phyloP scores from a whole-genome alignment of 2,113 vertebrate species.

The Paedocypris sp. region DNA sequence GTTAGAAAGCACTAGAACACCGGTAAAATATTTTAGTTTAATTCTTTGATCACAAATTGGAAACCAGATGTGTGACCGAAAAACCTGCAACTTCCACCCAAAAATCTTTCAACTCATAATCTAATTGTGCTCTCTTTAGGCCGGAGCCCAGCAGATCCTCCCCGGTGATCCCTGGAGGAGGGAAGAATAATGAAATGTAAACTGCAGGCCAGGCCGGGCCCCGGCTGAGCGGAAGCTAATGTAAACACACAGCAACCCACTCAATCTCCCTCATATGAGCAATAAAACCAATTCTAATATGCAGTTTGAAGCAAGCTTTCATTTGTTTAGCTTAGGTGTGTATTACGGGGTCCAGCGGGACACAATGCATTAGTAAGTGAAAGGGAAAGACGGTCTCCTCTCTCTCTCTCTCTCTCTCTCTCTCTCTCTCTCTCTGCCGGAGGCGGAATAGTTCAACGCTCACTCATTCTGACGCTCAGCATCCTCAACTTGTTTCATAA shows the following conservation, averaged over 20 bases:
- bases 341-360: slow-evolving; percentile 43
- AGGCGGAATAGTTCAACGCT: slow-evolving; percentile 41
- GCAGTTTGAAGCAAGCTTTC: slow-evolving; percentile 23
- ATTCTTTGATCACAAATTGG: too few species aligned
- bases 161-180: slow-evolving; percentile 42
- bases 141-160: slow-evolving; percentile 25
- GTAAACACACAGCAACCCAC: slow-evolving; percentile 40
- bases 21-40: too few species aligned
- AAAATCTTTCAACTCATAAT: slow-evolving; percentile 55
- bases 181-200: slow-evolving; percentile 58
- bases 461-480: slow-evolving; percentile 31
- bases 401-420: slow-evolving; percentile 41
- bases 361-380: slow-evolving; percentile 28
- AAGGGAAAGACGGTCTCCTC: slow-evolving; percentile 34
- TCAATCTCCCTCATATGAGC: slow-evolving; percentile 39
- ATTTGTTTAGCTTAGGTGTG: slow-evolving; percentile 39
- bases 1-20: too few species aligned
- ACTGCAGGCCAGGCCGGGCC: slow-evolving; percentile 36
- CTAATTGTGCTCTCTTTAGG: slow-evolving; percentile 37
- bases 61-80: slow-evolving; percentile 56
- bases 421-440: slow-evolving; percentile 41
- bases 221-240: slow-evolving; percentile 36
- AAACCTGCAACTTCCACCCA: slow-evolving; percentile 49
- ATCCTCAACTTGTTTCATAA: slow-evolving; percentile 52
- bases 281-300: slow-evolving; percentile 43